A percentile compares a stretch with the other conserved stretches of the same genome.
phyloP scores from a whole-genome alignment of 2,113 vertebrate species.

The Phalacrocorax carbo region DNA sequence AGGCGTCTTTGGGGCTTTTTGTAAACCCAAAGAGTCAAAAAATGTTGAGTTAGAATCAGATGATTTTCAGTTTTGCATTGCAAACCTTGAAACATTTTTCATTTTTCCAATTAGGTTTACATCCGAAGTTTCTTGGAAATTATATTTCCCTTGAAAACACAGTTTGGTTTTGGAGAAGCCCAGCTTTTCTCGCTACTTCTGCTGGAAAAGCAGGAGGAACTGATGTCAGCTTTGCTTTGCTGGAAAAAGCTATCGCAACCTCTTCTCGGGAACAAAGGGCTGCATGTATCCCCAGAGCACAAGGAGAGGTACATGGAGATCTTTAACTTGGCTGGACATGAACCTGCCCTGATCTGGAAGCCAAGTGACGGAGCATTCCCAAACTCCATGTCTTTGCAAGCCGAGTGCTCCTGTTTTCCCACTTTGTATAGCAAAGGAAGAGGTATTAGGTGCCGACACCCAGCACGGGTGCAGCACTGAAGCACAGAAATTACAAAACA shows the following conservation, averaged over 20 bases:
- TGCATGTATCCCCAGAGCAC: neutral
- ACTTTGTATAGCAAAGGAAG: neutral
- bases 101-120: neutral
- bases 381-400: neutral
- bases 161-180: neutral
- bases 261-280: neutral
- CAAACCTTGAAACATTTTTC: neutral
- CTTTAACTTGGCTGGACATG: neutral
- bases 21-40: neutral
- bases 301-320: neutral
- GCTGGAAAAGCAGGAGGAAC: neutral
- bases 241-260: neutral
- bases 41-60: neutral
- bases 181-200: neutral
- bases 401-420: neutral
- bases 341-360: neutral
- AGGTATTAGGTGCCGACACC: neutral
- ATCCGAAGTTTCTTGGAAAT: neutral
- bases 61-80: neutral
- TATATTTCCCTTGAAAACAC: neutral
- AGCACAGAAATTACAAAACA: neutral
- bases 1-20: neutral
- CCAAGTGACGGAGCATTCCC: neutral
- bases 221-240: neutral
- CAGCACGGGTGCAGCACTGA: rapidly evolving